phyloP scores from a whole-genome alignment of 1,140 invertebrate genomes.

The Euura lappo region DNA sequence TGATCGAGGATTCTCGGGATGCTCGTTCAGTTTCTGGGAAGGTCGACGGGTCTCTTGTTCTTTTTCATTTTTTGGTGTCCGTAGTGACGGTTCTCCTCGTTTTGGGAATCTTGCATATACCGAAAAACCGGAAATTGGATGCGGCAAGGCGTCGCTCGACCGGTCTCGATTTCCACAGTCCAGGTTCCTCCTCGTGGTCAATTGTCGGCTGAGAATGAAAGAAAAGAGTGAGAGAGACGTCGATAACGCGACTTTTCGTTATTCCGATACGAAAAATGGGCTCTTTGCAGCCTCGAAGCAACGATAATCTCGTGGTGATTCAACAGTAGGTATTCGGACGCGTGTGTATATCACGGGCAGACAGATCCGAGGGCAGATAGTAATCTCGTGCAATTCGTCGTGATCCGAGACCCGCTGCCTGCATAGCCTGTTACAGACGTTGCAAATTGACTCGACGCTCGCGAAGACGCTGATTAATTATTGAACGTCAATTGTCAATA shows the following conservation, averaged over 20 bases:
- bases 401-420: background rate
- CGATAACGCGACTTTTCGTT: no score
- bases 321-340: background rate
- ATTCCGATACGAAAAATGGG: no score
- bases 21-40: no score
- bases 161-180: background rate
- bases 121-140: background rate
- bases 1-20: no score
- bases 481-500: background rate
- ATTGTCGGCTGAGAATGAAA: no score
- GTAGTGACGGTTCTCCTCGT: background rate
- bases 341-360: background rate
- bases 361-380: slow-evolving; percentile 1
- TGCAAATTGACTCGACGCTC: slow-evolving; percentile 3
- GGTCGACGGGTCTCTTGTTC: no score
- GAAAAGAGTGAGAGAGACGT: no score
- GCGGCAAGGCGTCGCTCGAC: background rate
- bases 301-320: background rate
- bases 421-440: background rate
- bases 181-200: no score
- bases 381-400: slow-evolving; percentile 1
- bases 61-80: no score
- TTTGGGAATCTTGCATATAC: background rate
- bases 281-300: no score
- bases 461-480: slow-evolving; percentile 2